Base-by-base conservation (phyloP, 2,888 invertebrate species). In the Synanthedon tipuliformis region DNA sequence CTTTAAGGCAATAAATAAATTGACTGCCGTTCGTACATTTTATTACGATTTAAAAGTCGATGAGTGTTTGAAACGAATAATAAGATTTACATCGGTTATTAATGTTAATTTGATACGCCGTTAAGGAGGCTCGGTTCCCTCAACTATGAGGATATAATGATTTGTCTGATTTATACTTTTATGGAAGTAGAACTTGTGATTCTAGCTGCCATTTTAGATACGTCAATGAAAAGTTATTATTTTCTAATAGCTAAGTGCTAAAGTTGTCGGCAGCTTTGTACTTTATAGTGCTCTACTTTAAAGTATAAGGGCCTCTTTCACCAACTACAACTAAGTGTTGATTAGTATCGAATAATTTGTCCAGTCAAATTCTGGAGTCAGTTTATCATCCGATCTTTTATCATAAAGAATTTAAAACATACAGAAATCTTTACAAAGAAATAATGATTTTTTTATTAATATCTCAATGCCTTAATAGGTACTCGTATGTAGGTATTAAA, bases 1-100 rank as follows among this genome's bases (percentile, higher is more conserved):
- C 87, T 85, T 81, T 73, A 78, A 76, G 75, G 85, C 78, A 83
- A 83, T 86, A 86, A 87, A 86, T 84, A 83, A 77, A 84, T 82
- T 81, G 81, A 84, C 83, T 84, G 84, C 83, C 76, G 84, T 77
- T 84, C 78, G 81, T 84, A 80, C 73, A 84, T 81, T 86, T 86
- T 86, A 87, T 86, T 85, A 81, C 82, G 78, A 86, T 86, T 87
- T 85, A 82, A 85, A 81, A 85, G 80, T 85, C 83, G 80, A 83
- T 78, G 82, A 82, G 73, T 82, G 80, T 75, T 81, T 77, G 70
- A 78, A 78, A 79, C 75, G 78, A 77, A 84, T 86, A 83, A 84
- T 84, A 85, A 34, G 83, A 86, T 87, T 86, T 84, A 87, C 72
- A 69, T 57, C 61, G 78, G 79, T 75, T 82, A 81, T 81, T 82